Base-by-base conservation (phyloP, 2,113 vertebrate genomes). In the Pteropus alecto region DNA sequence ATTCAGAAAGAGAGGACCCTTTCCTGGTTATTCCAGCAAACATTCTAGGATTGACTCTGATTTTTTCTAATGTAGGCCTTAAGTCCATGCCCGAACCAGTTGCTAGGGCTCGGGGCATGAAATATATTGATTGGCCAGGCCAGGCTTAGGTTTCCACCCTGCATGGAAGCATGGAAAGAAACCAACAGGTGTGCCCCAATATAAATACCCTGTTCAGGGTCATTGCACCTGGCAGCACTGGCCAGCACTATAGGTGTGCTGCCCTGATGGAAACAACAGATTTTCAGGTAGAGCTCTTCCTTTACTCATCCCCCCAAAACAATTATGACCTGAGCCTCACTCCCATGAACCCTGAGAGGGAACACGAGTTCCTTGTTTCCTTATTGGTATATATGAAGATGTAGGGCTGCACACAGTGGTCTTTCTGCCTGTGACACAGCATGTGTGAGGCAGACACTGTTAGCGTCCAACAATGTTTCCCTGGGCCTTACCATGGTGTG, bases 141-240 rank as follows among this genome's bases (percentile, higher is more conserved):
- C 18, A 56, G 24, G 48, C 48, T 73, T 68, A 58, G 14, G 8
- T 46, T 51, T 84, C 33, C 3, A 43, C 30, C n/a, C 8, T 13
- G 11, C 48, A 41, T 33, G 61, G 51, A 81, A 24, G 22, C 58
- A 9, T 60, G 58, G 58, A 60, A 67, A 90, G 61, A 87, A 87
- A 71, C 18, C 46, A 26, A 41, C 14, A 81, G 3, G 30, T 77
- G 35, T 84, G 43, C 11, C 18, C 26, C 22, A 6, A 51, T 19
- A 22, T 99, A 18, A 99, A 99, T 90, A 98, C 99, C 0, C 98
- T 99, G 94, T 96, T 99, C 68, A 98, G 99, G 16, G 94, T 98
- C 95, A 99, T 98, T 96, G 98, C 99, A 92, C 77, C 97, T 0
- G 99, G 99, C 97, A 99, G 97, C 98, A 98, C 61, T 97, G 97